These are phyloP conservation scores for Aspidiotus rigidus DNA, from an alignment of 2,888 invertebrate genomes.

Conservation along the genomic window DNA sequence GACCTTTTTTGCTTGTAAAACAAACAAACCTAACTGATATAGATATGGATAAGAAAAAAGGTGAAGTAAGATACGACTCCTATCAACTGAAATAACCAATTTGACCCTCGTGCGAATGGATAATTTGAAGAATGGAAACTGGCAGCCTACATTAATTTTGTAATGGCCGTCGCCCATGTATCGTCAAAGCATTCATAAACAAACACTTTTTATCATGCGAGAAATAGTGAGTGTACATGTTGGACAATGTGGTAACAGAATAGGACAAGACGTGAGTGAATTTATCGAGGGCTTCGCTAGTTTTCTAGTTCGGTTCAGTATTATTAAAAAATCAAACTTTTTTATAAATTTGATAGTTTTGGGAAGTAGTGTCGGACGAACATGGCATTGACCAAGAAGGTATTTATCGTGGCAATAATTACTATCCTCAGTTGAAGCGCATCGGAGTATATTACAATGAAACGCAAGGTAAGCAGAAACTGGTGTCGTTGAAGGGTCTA, in stretches of 20 bases:
- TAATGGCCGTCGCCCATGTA: not conserved
- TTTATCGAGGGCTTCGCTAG: not conserved
- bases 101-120: too few relatives aligned
- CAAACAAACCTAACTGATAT: too few relatives aligned
- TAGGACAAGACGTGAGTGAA: conserved; percentile 20
- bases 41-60: too few relatives aligned
- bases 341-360: conserved; percentile 34
- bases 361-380: conserved; percentile 38
- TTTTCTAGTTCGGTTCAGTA: not conserved
- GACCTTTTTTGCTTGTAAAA: too few relatives aligned
- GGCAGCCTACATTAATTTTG: not conserved
- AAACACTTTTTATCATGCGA: conserved; percentile 22
- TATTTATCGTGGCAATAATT: conserved; percentile 29
- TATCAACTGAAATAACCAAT: too few relatives aligned
- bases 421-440: conserved; percentile 35
- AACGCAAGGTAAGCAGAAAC: conserved; percentile 16
- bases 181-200: too few relatives aligned
- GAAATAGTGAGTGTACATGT: conserved; percentile 26
- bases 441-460: conserved; percentile 32
- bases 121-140: too few relatives aligned
- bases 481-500: not conserved
- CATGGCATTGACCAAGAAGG: conserved; percentile 37
- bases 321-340: not conserved
- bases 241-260: conserved; percentile 27
- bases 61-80: too few relatives aligned